These are phyloP conservation scores for Hypocryptadius cinnamomeus DNA, from an alignment of 2,113 vertebrate species.

Conservation along the genomic window DNA sequence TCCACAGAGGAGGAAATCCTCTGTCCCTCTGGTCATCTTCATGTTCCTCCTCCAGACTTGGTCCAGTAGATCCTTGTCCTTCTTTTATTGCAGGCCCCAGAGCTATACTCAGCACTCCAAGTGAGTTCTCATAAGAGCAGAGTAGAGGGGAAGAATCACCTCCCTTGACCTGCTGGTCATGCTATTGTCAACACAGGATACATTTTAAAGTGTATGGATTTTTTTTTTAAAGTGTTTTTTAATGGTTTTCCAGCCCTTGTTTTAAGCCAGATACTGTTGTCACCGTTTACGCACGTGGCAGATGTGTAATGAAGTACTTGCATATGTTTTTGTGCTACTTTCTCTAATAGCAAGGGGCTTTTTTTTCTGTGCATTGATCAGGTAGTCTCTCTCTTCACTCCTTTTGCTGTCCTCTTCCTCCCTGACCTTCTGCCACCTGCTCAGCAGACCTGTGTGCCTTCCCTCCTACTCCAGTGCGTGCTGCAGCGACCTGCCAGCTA, in stretches of 20 bases:
- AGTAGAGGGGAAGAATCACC: background rate
- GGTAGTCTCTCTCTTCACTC: background rate
- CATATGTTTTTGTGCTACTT: background rate
- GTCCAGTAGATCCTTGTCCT: background rate
- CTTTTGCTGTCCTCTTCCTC: background rate
- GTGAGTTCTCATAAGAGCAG: background rate
- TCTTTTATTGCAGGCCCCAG: background rate
- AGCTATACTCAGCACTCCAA: background rate
- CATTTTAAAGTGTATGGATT: background rate
- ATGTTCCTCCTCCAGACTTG: background rate
- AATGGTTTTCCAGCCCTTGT: background rate
- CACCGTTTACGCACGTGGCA: rapidly evolving
- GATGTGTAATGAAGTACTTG: background rate
- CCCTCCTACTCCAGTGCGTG: background rate
- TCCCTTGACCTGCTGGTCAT: background rate
- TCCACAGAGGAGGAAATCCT: background rate
- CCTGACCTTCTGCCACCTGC: background rate
- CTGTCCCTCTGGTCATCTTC: background rate
- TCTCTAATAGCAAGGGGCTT: background rate
- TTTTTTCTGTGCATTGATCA: background rate
- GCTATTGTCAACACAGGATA: background rate
- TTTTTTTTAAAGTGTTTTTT: background rate
- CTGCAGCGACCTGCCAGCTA: background rate
- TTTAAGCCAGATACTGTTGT: background rate
- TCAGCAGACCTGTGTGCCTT: background rate